Evolutionary conservation across 2,113 vertebrate genomes (phyloP), one percentile per base, ranked within the genome.

Genomic region (Anhinga rufa): DNA sequence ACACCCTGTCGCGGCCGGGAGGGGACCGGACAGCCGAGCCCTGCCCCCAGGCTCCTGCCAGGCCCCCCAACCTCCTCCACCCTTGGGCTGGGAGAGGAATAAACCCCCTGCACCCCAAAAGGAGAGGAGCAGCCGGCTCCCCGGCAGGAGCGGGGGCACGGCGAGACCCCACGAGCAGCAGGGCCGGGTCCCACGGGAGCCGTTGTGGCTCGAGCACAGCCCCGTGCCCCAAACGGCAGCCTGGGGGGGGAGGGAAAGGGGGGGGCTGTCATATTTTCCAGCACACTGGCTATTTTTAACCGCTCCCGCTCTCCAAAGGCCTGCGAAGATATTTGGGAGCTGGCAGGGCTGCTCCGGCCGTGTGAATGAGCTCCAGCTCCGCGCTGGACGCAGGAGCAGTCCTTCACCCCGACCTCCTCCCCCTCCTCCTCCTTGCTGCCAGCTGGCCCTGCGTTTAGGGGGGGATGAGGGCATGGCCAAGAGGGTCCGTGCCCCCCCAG

Each of bases 251-350:
- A 5, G 40, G 46, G 46, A 36, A 6, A 9, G 46, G 58, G 76
- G 90, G 60, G 60, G 38, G 38, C 52, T 32, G 82, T 93, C 90
- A 95, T 55, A 86, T 95, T 97, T 97, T 95, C 93, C 93, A 91
- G 82, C 57, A 17, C 51, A 38, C 9, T 7, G 55, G 84, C 92
- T 97, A 96, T 97, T 97, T 97, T 93, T 96, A 97, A 84, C 84
- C 38, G 12, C 87, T 88, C 54, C 87, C 25, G 76, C 91, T 80
- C 91, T 71, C 91, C 70, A 17, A 88, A 77, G 79, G 84, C 74
- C 76, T 32, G 31, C 38, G 75, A 58, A 68, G 92, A 58, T n/a
- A 75, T 74, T 75, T 77, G 74, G 76, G 87, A 60, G 80, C 62
- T 89, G 96, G 77, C 62, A 49, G 66, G 58, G 51, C 52, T 31